A percentile compares a stretch with the other conserved stretches of the same genome.
Conservation (phyloP, 2,113 vertebrate genomes). For the Crocuta crocuta region DNA sequence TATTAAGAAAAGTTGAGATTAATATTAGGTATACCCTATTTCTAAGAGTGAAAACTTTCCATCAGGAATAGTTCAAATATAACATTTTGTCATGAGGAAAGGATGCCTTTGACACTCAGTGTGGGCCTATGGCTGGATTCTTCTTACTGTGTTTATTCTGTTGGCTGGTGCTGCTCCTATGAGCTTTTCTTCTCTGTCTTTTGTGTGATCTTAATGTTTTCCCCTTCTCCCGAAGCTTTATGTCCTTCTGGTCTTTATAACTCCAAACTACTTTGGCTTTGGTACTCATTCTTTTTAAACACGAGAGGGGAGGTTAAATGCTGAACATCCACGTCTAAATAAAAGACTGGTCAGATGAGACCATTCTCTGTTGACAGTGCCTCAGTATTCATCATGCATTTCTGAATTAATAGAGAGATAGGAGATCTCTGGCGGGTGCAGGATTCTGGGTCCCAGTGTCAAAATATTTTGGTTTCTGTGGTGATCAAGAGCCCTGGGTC, state of each 20-base stretch:
- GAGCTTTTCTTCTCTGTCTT: background rate
- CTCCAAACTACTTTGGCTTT: constrained; percentile 10
- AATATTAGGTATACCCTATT: background rate
- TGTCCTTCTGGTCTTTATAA: background rate
- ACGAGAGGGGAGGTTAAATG: background rate
- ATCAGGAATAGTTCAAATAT: constrained; percentile 1
- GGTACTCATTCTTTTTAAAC: background rate
- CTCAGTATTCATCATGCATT: background rate
- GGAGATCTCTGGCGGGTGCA: background rate
- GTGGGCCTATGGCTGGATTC: background rate
- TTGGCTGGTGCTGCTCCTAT: background rate
- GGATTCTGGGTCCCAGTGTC: background rate
- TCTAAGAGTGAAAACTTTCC: background rate
- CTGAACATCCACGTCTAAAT: background rate
- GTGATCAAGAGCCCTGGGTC: background rate
- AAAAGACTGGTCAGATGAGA: background rate
- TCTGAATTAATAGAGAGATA: background rate
- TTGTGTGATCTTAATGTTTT: background rate
- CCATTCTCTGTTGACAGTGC: background rate
- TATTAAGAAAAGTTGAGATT: background rate
- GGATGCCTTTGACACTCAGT: background rate
- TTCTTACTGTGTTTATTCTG: background rate
- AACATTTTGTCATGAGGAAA: constrained; percentile 26
- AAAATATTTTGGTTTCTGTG: background rate
- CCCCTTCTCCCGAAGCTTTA: background rate